Evolutionary conservation across 2,797 vertebrate species (phyloP).

Genomic region (Sandelia bainsii): DNA sequence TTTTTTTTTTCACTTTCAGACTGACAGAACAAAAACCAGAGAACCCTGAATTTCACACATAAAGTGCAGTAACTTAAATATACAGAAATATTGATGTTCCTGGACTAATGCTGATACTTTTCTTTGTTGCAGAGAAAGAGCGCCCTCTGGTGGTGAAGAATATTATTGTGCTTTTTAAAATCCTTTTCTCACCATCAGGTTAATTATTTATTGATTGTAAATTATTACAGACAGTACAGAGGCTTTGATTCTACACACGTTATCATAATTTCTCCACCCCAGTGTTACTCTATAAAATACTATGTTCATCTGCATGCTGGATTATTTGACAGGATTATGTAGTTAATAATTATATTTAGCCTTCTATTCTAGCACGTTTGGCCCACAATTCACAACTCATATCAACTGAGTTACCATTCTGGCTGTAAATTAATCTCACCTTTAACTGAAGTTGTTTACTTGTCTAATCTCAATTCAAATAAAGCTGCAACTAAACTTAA

Average conservation of each 20-base stretch:
- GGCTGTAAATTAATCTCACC: too few species aligned
- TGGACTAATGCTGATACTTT: slow-evolving; percentile 4
- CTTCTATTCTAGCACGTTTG: not conserved
- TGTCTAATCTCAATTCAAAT: too few species aligned
- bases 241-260: slow-evolving; percentile 24
- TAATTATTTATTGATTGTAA: slow-evolving; percentile 16
- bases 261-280: slow-evolving; percentile 15
- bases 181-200: not conserved
- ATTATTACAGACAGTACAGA: slow-evolving; percentile 41
- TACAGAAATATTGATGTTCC: slow-evolving; percentile 33
- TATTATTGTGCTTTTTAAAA: not conserved
- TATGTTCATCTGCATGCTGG: slow-evolving; percentile 10
- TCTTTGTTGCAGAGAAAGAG: slow-evolving; percentile 70
- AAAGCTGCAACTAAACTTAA: not conserved
- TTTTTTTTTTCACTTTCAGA: not conserved
- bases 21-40: slow-evolving; percentile 34
- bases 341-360: slow-evolving; percentile 20
- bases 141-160: slow-evolving; percentile 78
- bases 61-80: slow-evolving; percentile 22
- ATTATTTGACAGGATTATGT: slow-evolving; percentile 3
- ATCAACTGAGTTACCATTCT: not conserved
- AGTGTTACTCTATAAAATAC: slow-evolving; percentile 6
- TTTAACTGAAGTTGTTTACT: not conserved
- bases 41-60: slow-evolving; percentile 21
- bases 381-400: not conserved